Percentiles rank a stretch among this genome's conserved stretches.
Conservation (phyloP, 2,113 vertebrate species). For the Fregata magnificens region DNA sequence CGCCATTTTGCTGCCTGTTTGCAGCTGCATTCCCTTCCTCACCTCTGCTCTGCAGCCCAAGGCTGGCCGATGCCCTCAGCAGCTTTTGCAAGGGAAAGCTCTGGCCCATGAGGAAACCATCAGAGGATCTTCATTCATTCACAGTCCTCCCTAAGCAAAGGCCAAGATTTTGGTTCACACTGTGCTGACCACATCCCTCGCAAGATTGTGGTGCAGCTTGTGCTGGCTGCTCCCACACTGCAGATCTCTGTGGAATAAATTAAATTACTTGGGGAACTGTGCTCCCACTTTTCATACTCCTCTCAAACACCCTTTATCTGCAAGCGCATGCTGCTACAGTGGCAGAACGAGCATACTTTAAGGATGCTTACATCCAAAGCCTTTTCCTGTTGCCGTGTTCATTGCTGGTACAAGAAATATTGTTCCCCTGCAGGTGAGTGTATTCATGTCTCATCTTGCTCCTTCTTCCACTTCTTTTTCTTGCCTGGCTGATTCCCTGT, state of each 20-base stretch:
- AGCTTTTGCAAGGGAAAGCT: not conserved
- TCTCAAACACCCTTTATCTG: not conserved
- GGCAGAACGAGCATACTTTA: not conserved
- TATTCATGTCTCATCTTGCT: not conserved
- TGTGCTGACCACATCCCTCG: not conserved
- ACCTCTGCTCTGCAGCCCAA: not conserved
- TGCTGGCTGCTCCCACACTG: not conserved
- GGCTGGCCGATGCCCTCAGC: not conserved
- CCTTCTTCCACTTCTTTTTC: not conserved
- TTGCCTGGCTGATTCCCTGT: slow-evolving; percentile 4
- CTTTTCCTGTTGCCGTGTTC: not conserved
- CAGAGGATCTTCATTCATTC: not conserved
- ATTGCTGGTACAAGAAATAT: not conserved
- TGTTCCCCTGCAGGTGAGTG: not conserved
- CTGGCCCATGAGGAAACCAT: not conserved
- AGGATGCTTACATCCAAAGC: not conserved
- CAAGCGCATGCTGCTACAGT: not conserved
- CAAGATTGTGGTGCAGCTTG: not conserved
- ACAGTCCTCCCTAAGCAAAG: not conserved
- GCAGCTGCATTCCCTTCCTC: not conserved
- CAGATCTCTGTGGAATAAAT: not conserved
- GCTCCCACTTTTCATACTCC: not conserved
- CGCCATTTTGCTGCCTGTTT: not conserved
- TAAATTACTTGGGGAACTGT: not conserved
- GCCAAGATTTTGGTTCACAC: not conserved